Evolutionary conservation across 2,888 invertebrate genomes (phyloP), one percentile per base, ranked within the genome.

Genomic region (Macrosoma leucophasiata): DNA sequence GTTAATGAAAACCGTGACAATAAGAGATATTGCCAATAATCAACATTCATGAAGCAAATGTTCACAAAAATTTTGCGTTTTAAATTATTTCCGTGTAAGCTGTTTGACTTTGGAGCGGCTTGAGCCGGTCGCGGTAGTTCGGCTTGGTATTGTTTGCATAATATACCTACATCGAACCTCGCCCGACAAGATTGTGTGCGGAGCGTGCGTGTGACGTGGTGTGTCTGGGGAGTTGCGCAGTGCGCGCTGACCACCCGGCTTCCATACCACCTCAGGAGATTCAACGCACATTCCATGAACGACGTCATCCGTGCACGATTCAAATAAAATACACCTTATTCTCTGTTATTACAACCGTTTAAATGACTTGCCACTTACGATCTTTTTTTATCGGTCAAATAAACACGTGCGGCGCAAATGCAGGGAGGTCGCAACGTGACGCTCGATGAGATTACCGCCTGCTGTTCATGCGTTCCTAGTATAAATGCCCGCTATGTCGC

Each of bases 191-290:
- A 34, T 39, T 38, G 57, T 56, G 52, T 58, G 55, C 42, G 44
- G 33, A 39, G 39, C 40, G 55, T 62, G 63, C 61, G 58, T 56
- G 58, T 74, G 73, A 76, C 75, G 76, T 75, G 62, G 64, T 67
- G 63, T 74, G 72, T 76, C 76, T 68, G 69, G 75, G 74, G 82
- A 84, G 81, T 84, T 84, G 82, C 82, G 82, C 82, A 82, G 75
- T 82, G 78, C 79, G 82, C 81, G 82, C 76, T 77, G 71, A 48
- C 49, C 59, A 84, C 79, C 64, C 61, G 81, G 82, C 57, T 33
- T 62, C 32, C 81, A 82, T 76, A 68, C 47, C 42, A 35, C 36
- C 41, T 32, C 25, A 50, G 60, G 55, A 63, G 62, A 49, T 58
- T 36, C 41, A 43, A 39, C 19, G 56, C 48, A 65, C 62, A 71